Evolutionary conservation across 2,113 vertebrate genomes (phyloP).

Genomic region (Talpa occidentalis): DNA sequence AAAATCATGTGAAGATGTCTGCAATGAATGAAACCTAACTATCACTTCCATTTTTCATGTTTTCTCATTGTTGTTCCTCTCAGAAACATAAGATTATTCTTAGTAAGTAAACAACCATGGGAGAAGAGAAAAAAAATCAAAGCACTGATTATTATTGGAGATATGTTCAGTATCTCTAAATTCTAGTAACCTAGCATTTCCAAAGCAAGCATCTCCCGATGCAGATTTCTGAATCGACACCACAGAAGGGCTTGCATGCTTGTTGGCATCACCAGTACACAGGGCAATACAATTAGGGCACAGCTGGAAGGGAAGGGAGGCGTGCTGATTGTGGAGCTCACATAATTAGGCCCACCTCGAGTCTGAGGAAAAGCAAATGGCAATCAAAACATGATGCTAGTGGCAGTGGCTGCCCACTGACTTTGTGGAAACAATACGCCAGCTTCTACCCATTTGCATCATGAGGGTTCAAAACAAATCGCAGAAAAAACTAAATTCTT

Average conservation of each 20-base stretch:
- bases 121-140: not conserved
- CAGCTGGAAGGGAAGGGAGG: not conserved
- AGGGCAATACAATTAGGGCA: not conserved
- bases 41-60: not conserved
- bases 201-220: not conserved
- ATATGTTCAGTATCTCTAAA: not conserved
- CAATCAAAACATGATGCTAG: not conserved
- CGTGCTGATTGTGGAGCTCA: not conserved
- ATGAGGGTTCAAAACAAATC: not conserved
- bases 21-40: not conserved
- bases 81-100: not conserved
- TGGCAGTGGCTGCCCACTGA: not conserved
- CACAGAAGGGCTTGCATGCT: fast-evolving
- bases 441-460: not conserved
- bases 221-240: not conserved
- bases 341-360: not conserved
- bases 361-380: conserved; percentile 8
- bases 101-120: not conserved
- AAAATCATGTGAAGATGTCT: not conserved
- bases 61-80: not conserved
- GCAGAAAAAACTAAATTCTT: not conserved
- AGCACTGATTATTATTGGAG: not conserved
- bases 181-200: not conserved
- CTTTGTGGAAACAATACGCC: not conserved
- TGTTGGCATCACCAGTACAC: not conserved